These are phyloP conservation scores for Procavia capensis DNA, from an alignment of 2,113 vertebrate genomes.

Conservation along the genomic window DNA sequence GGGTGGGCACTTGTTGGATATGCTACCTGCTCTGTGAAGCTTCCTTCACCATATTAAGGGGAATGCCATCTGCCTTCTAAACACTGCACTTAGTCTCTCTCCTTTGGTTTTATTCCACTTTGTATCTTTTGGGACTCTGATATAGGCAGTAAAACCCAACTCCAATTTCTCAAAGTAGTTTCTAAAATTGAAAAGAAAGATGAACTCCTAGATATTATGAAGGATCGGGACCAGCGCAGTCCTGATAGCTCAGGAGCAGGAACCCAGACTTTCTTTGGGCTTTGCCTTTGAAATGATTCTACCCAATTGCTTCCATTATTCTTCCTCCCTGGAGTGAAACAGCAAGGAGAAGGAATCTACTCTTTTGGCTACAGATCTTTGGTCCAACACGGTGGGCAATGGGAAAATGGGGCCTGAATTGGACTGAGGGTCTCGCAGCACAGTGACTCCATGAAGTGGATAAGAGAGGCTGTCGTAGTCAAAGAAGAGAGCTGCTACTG, in stretches of 20 bases:
- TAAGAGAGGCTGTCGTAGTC: background rate
- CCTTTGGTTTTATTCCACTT: background rate
- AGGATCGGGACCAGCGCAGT: background rate
- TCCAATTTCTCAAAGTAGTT: background rate
- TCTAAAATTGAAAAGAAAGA: background rate
- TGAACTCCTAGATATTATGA: background rate
- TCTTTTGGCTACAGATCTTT: background rate
- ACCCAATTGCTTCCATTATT: too few species aligned
- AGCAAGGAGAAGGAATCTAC: background rate
- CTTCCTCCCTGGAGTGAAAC: background rate
- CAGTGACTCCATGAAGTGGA: rapidly evolving
- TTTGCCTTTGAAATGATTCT: background rate
- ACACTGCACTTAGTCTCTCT: background rate
- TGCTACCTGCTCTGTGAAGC: background rate
- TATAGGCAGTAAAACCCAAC: background rate
- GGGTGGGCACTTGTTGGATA: background rate
- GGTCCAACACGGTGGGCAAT: too few species aligned
- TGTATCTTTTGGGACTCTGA: background rate
- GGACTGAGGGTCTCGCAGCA: background rate
- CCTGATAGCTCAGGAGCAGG: background rate
- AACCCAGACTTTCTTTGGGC: background rate
- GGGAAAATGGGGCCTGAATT: too few species aligned
- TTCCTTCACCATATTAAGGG: rapidly evolving
- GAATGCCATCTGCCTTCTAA: background rate
- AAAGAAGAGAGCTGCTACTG: background rate